Evolutionary conservation across 2,888 invertebrate genomes (phyloP).

Genomic region (Acleris laterana): DNA sequence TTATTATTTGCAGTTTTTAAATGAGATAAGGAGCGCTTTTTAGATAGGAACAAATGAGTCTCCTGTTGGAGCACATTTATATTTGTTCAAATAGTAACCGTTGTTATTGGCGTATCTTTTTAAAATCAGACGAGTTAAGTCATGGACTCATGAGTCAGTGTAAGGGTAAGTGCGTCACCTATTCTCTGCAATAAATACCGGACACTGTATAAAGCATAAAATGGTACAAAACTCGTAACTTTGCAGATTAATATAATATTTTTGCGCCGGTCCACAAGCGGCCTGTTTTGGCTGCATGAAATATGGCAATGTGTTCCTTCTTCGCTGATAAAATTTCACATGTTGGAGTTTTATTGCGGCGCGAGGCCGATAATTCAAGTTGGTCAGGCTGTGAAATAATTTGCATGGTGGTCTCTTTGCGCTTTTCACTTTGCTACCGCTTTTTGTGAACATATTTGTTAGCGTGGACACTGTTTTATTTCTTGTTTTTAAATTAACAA

Average conservation of each 20-base stretch:
- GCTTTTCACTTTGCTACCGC: slow-evolving; percentile 65
- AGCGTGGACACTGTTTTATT: not conserved
- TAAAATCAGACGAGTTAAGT: slow-evolving; percentile 3
- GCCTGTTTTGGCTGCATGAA: slow-evolving; percentile 72
- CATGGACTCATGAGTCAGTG: slow-evolving; percentile 49
- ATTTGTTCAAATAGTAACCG: too few relatives aligned
- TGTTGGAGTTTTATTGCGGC: slow-evolving; percentile 76
- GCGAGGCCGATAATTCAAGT: slow-evolving; percentile 74
- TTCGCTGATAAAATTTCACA: slow-evolving; percentile 77
- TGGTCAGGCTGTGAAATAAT: slow-evolving; percentile 72
- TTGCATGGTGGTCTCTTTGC: slow-evolving; percentile 74
- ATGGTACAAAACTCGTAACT: slow-evolving; percentile 68
- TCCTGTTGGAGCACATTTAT: too few relatives aligned
- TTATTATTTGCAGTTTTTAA: not conserved
- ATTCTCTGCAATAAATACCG: slow-evolving; percentile 65
- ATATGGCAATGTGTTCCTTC: slow-evolving; percentile 77
- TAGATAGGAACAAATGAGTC: too few relatives aligned
- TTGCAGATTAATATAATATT: slow-evolving; percentile 77
- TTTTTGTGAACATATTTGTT: slow-evolving; percentile 46
- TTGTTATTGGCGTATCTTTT: not conserved
- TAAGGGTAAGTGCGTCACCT: slow-evolving; percentile 60
- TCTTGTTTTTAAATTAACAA: too few relatives aligned
- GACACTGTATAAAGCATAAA: slow-evolving; percentile 62
- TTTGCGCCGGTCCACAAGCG: slow-evolving; percentile 70
- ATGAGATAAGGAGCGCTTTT: too few relatives aligned